Conservation (phyloP, 2,797 vertebrate species). For the Adelosebastes latens region DNA sequence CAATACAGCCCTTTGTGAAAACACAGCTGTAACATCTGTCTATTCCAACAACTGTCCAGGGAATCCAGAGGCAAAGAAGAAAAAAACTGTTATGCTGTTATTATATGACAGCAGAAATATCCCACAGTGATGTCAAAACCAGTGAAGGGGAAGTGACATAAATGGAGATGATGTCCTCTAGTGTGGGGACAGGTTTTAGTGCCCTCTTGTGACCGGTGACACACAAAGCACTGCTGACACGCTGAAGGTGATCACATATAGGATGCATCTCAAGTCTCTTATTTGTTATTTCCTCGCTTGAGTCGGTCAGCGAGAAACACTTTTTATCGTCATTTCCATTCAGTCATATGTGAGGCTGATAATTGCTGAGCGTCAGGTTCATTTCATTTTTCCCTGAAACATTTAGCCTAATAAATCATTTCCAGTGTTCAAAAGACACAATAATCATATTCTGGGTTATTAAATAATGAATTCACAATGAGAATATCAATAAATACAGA, state of each 20-base stretch:
- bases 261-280: too few relatives aligned
- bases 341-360: too few relatives aligned
- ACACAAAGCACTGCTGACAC: slow-evolving; percentile 28
- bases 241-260: slow-evolving; percentile 4
- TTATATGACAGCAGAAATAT: slow-evolving; percentile 24
- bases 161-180: slow-evolving; percentile 7
- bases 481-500: too few relatives aligned
- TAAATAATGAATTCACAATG: too few relatives aligned
- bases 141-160: slow-evolving; percentile 26
- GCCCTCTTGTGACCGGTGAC: slow-evolving; percentile 62
- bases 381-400: too few relatives aligned
- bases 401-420: too few relatives aligned
- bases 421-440: too few relatives aligned
- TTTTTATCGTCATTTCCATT: too few relatives aligned
- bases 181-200: slow-evolving; percentile 16
- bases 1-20: slow-evolving; percentile 4
- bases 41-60: slow-evolving; percentile 32
- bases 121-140: slow-evolving; percentile 31
- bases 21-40: slow-evolving; percentile 62
- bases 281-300: too few relatives aligned
- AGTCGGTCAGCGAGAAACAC: too few relatives aligned
- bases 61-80: slow-evolving; percentile 9
- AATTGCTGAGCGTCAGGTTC: too few relatives aligned
- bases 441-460: too few relatives aligned
- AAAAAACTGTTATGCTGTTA: background rate